Percentiles rank a stretch among this genome's conserved stretches.
Conservation (phyloP, 1,140 invertebrate genomes). For the Hirudo medicinalis region DNA sequence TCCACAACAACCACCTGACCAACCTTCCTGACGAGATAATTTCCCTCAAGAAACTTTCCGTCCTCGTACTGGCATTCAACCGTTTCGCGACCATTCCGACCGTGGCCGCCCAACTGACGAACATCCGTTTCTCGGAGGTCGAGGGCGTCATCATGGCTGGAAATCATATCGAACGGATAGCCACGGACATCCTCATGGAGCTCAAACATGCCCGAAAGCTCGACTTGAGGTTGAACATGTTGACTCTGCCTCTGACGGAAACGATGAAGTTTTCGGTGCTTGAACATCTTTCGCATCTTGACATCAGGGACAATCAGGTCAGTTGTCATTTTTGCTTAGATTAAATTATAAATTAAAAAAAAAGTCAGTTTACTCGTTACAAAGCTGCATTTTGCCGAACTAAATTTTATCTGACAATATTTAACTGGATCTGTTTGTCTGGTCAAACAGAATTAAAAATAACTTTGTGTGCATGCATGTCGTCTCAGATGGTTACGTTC, state of each 20-base stretch:
- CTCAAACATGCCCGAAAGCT: constrained; percentile 38
- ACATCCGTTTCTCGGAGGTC: constrained; percentile 26
- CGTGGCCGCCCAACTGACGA: constrained; percentile 28
- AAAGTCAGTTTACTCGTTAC: too few relatives aligned
- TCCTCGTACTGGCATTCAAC: constrained; percentile 41
- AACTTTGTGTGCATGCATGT: too few relatives aligned
- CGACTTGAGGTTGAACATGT: constrained; percentile 38
- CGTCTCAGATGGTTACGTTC: too few relatives aligned
- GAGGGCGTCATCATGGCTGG: constrained; percentile 41
- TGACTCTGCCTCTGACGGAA: constrained; percentile 35
- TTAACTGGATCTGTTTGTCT: too few relatives aligned
- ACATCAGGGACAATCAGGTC: constrained; percentile 35
- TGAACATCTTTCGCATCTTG: constrained; percentile 37
- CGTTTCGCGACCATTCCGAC: constrained; percentile 34
- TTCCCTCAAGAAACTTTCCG: constrained; percentile 31
- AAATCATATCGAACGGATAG: constrained; percentile 32
- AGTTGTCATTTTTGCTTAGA: neutral
- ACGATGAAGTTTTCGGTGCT: constrained; percentile 34
- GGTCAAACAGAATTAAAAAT: too few relatives aligned
- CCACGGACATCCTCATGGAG: constrained; percentile 30
- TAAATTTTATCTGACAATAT: too few relatives aligned
- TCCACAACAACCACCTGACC: constrained; percentile 38
- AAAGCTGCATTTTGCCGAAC: too few relatives aligned
- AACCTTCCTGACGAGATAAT: constrained; percentile 34
- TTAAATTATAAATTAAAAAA: too few relatives aligned